Base-by-base conservation (phyloP, 2,888 invertebrate species). In the Brassicogethes aeneus region DNA sequence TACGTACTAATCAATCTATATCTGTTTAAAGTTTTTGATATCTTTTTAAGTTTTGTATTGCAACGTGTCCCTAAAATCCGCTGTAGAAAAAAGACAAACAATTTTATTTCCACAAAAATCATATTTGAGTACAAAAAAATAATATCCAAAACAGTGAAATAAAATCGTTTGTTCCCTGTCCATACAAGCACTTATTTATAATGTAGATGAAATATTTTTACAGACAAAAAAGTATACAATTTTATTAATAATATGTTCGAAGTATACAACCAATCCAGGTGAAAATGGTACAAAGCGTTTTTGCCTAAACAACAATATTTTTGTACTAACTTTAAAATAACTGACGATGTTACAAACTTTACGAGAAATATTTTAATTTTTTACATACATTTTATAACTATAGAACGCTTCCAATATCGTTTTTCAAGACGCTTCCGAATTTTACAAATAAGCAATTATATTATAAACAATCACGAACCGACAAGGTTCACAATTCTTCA, bases 251-350 rank as follows among this genome's bases (percentile, higher is more conserved):
- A 51, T 48, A 44, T 45, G 49, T 46, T 48, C 45, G 23, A 49
- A 52, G 54, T 58, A 60, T 61, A 60, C 60, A 60, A 46, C 55
- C 56, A 50, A 60, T 60, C 54, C 63, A 62, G 62, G 62, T 64
- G 52, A 62, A 62, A 64, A 63, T 62, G 62, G 66, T 66, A 66
- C 66, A 65, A 65, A 62, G 54, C 61, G 60, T 59, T 65, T 65
- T 65, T 64, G 62, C 65, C 64, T 64, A 58, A 54, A 58, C 55
- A 61, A 61, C 58, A 57, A 63, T 67, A 67, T 66, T 67, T 67
- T 67, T 67, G 60, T 67, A 67, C 55, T 60, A 59, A 59, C 58
- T 65, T 62, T 63, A 61, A 59, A 57, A 47, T 13, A 47, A 49
- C 50, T 55, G 50, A 51, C 10, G 52, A 51, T 50, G 47, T 53